These are phyloP conservation scores for Leucophenga varia DNA, from an alignment of 1,140 invertebrate genomes.

Conservation along the genomic window DNA sequence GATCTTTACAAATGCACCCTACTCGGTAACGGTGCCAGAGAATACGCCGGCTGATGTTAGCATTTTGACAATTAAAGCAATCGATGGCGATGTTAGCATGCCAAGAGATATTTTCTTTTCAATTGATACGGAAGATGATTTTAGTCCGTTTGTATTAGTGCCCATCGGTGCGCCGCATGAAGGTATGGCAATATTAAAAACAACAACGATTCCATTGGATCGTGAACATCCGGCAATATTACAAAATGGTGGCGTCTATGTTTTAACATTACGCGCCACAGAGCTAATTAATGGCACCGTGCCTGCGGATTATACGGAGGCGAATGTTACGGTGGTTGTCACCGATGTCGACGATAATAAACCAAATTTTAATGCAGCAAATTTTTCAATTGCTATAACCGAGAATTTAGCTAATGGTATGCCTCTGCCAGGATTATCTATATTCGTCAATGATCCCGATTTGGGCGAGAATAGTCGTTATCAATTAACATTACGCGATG, in stretches of 20 bases:
- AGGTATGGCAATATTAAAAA: constrained; percentile 62
- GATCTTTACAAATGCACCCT: constrained; percentile 75
- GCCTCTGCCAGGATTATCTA: constrained; percentile 70
- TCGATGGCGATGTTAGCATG: constrained; percentile 76
- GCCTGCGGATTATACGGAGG: constrained; percentile 67
- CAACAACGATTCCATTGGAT: constrained; percentile 68
- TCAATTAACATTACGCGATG: constrained; percentile 64
- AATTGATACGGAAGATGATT: constrained; percentile 66
- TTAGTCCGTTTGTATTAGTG: constrained; percentile 69
- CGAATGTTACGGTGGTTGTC: constrained; percentile 75
- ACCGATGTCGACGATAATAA: constrained; percentile 82
- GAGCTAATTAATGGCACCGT: constrained; percentile 73
- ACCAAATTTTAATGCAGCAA: constrained; percentile 71
- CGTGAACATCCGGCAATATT: constrained; percentile 72
- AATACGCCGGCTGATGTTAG: constrained; percentile 64
- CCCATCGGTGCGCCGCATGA: constrained; percentile 58
- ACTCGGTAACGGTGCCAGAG: constrained; percentile 73
- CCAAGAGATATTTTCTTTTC: constrained; percentile 67
- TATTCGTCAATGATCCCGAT: constrained; percentile 75
- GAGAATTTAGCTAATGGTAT: constrained; percentile 75
- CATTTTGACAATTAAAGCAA: constrained; percentile 69
- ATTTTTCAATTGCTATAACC: constrained; percentile 70
- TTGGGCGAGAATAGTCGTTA: constrained; percentile 77
- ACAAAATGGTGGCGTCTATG: constrained; percentile 77
- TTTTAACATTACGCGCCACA: constrained; percentile 70